Conservation (phyloP, 2,888 invertebrate species). For the Agrypnus murinus region DNA sequence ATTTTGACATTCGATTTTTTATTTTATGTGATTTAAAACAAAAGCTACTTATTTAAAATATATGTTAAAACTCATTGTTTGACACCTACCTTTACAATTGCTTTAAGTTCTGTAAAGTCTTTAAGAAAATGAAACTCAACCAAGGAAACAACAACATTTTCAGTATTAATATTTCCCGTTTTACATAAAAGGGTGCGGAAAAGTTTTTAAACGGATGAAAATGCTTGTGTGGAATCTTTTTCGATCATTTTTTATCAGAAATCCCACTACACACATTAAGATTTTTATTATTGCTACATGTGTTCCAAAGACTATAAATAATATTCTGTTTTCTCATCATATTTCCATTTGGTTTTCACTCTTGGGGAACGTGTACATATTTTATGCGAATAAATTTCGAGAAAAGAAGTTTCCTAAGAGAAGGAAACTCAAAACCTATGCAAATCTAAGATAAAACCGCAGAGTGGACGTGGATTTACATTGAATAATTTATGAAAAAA, state of each 20-base stretch:
- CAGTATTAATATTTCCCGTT: too few relatives aligned
- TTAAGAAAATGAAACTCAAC: too few relatives aligned
- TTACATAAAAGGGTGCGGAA: neutral
- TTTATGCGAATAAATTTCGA: conserved; percentile 32
- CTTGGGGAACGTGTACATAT: conserved; percentile 25
- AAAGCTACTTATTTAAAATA: too few relatives aligned
- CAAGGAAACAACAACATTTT: too few relatives aligned
- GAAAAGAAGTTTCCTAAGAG: conserved; percentile 21
- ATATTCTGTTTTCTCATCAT: conserved; percentile 28
- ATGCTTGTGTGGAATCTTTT: neutral
- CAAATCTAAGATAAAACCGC: conserved; percentile 34
- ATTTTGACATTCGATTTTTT: too few relatives aligned
- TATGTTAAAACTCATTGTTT: too few relatives aligned
- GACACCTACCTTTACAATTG: too few relatives aligned
- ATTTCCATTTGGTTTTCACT: conserved; percentile 27
- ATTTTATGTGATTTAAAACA: too few relatives aligned
- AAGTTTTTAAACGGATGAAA: neutral
- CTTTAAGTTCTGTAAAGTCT: too few relatives aligned
- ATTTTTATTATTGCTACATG: conserved; percentile 19
- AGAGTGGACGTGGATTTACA: conserved; percentile 29
- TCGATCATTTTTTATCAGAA: conserved; percentile 3
- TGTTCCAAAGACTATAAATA: conserved; percentile 20
- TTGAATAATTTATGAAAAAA: conserved; percentile 39
- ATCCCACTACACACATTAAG: conserved; percentile 15
- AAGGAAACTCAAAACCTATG: conserved; percentile 32